phyloP scores from a whole-genome alignment of 2,888 invertebrate species.

The Lamproptera curius region DNA sequence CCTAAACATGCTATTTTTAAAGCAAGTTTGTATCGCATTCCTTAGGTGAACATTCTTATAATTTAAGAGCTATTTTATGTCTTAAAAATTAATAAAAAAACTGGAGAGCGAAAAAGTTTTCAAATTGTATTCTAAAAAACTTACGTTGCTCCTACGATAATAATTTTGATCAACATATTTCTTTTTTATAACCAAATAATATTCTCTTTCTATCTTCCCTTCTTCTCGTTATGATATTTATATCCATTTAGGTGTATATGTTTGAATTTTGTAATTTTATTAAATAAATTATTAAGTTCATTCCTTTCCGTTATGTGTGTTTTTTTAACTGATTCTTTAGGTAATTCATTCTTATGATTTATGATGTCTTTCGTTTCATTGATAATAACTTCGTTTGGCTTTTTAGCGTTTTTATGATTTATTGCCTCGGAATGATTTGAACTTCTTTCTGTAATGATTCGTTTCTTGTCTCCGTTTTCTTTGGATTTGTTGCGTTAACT shows the following conservation, averaged over 20 bases:
- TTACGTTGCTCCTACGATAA: too few relatives aligned
- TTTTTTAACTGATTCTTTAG: background rate
- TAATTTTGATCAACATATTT: background rate
- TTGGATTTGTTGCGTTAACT: background rate
- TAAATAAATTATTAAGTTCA: slow-evolving; percentile 7
- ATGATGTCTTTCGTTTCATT: background rate
- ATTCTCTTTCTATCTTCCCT: background rate
- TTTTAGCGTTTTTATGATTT: background rate
- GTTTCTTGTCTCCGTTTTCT: too few relatives aligned
- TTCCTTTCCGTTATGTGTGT: background rate
- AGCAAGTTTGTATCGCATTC: background rate
- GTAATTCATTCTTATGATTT: background rate
- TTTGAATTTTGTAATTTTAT: slow-evolving; percentile 8
- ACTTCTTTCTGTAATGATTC: too few relatives aligned
- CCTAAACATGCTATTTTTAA: too few relatives aligned
- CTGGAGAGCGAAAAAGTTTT: background rate
- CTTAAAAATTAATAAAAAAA: background rate
- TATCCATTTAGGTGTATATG: background rate
- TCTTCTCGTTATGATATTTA: background rate
- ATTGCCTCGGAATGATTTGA: too few relatives aligned
- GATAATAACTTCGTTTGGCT: background rate
- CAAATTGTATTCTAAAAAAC: background rate
- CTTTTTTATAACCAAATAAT: background rate
- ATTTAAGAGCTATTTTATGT: background rate
- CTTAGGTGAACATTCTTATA: background rate